These are phyloP conservation scores for Drosophila koepferae DNA, from an alignment of 2,888 invertebrate species.

Conservation along the genomic window DNA sequence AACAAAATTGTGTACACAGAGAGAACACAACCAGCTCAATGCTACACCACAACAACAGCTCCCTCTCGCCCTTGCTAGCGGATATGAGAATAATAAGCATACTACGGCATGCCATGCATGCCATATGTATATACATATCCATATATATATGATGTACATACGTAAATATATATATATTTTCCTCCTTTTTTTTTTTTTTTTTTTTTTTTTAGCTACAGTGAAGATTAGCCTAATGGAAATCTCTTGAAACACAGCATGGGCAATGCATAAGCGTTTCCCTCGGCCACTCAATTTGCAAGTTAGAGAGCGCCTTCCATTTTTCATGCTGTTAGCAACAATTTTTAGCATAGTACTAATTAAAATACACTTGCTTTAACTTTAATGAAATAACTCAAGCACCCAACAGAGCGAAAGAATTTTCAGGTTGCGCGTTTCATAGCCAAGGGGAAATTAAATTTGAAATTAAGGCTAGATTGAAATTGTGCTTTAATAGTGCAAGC, in stretches of 20 bases:
- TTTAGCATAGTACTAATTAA: conserved; percentile 1
- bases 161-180: no score
- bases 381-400: conserved; percentile 1
- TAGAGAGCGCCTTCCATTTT: background rate
- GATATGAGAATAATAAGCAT: conserved; percentile 58
- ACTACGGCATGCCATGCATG: conserved; percentile 30
- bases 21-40: conserved; percentile 36
- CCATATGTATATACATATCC: conserved; percentile 14
- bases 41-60: background rate
- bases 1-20: conserved; percentile 77
- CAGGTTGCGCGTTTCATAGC: background rate
- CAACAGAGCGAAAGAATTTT: conserved; percentile 2
- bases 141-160: background rate
- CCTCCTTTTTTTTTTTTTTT: no score
- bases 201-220: conserved; percentile 27
- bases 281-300: background rate
- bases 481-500: background rate
- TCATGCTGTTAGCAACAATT: background rate
- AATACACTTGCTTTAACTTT: conserved; percentile 7
- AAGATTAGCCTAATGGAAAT: conserved; percentile 71
- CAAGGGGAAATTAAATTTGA: background rate
- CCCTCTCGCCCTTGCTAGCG: conserved; percentile 12
- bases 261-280: conserved; percentile 16
- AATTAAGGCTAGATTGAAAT: background rate
- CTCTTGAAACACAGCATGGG: conserved; percentile 13